These are phyloP conservation scores for Drosophila persimilis DNA, from an alignment of 1,140 invertebrate genomes.

Conservation along the genomic window DNA sequence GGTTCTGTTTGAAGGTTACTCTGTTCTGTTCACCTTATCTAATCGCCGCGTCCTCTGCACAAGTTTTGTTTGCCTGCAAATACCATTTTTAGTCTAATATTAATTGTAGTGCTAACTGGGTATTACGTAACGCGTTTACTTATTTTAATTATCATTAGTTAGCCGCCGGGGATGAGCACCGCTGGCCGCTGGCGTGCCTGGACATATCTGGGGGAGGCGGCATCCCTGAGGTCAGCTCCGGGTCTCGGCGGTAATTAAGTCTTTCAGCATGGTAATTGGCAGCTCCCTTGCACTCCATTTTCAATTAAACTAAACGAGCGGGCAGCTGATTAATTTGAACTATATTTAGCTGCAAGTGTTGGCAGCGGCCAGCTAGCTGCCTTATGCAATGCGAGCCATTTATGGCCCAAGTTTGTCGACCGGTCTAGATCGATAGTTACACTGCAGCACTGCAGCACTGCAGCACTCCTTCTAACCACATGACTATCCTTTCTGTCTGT, in stretches of 20 bases:
- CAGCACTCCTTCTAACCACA: not conserved
- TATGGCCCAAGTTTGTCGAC: not conserved
- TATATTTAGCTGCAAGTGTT: constrained; percentile 32
- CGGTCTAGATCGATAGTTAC: too few relatives aligned
- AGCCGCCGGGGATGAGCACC: constrained; percentile 7
- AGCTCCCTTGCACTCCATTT: constrained; percentile 17
- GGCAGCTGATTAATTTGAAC: constrained; percentile 56
- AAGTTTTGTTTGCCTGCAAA: constrained; percentile 9
- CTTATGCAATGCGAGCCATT: too few relatives aligned
- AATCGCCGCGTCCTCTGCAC: not conserved
- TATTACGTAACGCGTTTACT: constrained; percentile 61
- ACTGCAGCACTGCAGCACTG: too few relatives aligned
- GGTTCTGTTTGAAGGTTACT: not conserved
- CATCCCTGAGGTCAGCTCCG: constrained; percentile 60
- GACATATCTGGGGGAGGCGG: not conserved
- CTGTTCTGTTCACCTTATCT: constrained; percentile 33
- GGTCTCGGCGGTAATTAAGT: constrained; percentile 60
- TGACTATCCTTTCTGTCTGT: not conserved
- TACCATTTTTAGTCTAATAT: constrained; percentile 26
- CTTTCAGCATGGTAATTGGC: constrained; percentile 58
- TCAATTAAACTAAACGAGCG: constrained; percentile 63
- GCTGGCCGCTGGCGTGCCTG: constrained; percentile 37
- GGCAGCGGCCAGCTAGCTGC: not conserved
- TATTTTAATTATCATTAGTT: constrained; percentile 58
- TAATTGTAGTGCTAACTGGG: constrained; percentile 3